phyloP scores from a whole-genome alignment of 2,888 invertebrate genomes.

The Aromia moschata region DNA sequence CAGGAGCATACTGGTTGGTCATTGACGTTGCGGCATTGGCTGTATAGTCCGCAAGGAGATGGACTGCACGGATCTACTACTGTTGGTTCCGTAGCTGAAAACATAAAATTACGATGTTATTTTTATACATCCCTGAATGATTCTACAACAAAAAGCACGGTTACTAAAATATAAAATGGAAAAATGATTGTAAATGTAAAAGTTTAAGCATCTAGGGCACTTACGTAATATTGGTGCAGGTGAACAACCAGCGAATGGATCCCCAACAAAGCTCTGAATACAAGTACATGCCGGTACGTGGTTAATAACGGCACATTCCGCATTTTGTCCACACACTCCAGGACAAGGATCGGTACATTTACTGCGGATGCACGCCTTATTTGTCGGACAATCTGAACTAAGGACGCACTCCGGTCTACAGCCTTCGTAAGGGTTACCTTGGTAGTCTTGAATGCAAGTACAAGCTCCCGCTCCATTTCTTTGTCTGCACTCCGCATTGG shows the following conservation, averaged over 20 bases:
- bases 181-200: neutral
- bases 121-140: too few species aligned
- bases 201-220: constrained; percentile 28
- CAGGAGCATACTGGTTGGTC: constrained; percentile 80
- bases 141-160: too few species aligned
- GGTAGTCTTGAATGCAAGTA: constrained; percentile 81
- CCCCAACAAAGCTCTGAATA: constrained; percentile 75
- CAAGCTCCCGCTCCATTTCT: constrained; percentile 83
- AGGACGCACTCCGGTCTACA: constrained; percentile 89
- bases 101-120: too few species aligned
- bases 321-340: constrained; percentile 83
- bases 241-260: constrained; percentile 71
- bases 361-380: constrained; percentile 83
- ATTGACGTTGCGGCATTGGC: constrained; percentile 73
- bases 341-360: constrained; percentile 89
- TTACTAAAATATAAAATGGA: too few species aligned
- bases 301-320: constrained; percentile 84
- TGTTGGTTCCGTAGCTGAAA: too few species aligned
- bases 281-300: constrained; percentile 89
- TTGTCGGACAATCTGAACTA: constrained; percentile 84
- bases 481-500: constrained; percentile 82
- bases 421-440: constrained; percentile 86
- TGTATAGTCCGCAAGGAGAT: constrained; percentile 81
- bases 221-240: constrained; percentile 53
- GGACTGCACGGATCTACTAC: constrained; percentile 73